Conservation (phyloP, 2,797 vertebrate species). For the Tokudaia tokunoshimensis region DNA sequence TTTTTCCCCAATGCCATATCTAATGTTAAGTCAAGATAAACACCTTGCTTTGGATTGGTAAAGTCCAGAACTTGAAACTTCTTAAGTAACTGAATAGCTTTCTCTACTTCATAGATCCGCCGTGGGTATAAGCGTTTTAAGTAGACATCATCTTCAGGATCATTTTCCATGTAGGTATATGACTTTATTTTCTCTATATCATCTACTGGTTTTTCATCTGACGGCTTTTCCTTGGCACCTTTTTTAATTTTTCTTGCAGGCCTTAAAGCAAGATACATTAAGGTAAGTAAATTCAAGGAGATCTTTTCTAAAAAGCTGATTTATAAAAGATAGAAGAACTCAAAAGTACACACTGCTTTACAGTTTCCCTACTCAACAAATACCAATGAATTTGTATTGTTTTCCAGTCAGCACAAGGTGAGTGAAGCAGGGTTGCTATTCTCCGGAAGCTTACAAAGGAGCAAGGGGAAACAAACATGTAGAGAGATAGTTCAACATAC, state of each 20-base stretch:
- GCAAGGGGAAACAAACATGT: background rate
- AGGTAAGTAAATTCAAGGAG: slow-evolving; percentile 46
- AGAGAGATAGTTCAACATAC: slow-evolving; percentile 47
- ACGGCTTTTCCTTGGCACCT: slow-evolving; percentile 70
- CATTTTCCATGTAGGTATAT: slow-evolving; percentile 83
- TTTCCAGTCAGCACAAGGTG: background rate
- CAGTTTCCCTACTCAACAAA: slow-evolving; percentile 39
- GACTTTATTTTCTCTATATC: slow-evolving; percentile 86
- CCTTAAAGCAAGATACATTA: slow-evolving; percentile 82
- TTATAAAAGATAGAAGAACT: background rate
- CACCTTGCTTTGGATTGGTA: slow-evolving; percentile 89
- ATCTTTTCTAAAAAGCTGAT: background rate
- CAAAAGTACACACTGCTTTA: slow-evolving; percentile 43
- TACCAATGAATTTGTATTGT: slow-evolving; percentile 41
- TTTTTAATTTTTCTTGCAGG: slow-evolving; percentile 77
- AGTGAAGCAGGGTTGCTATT: background rate
- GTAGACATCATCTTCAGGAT: slow-evolving; percentile 95
- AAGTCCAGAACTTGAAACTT: slow-evolving; percentile 93
- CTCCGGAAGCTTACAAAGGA: slow-evolving; percentile 23
- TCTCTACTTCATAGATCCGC: slow-evolving; percentile 82
- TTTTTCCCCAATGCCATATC: slow-evolving; percentile 95
- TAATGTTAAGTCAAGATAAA: slow-evolving; percentile 92
- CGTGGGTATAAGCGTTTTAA: slow-evolving; percentile 90
- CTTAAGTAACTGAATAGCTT: slow-evolving; percentile 93
- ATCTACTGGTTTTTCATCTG: slow-evolving; percentile 38